A percentile compares a stretch with the other conserved stretches of the same genome.
These are phyloP conservation scores for Entelurus aequoreus DNA, from an alignment of 2,113 vertebrate species.

Conservation along the genomic window DNA sequence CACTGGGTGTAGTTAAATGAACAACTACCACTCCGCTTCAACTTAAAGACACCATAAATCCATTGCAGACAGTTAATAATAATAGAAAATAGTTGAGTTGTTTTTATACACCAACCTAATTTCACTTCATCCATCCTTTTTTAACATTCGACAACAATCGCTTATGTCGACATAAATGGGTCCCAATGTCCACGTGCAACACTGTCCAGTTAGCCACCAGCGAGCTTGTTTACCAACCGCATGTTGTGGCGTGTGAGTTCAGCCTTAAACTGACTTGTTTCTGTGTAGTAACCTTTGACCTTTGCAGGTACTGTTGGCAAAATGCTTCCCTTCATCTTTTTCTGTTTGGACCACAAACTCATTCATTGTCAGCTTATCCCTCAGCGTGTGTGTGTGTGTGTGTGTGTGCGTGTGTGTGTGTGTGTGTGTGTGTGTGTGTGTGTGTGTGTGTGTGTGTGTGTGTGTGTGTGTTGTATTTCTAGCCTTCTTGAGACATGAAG, in stretches of 20 bases:
- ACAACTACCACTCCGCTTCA: no score
- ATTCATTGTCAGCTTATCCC: conserved; percentile 22
- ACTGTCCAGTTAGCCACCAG: background rate
- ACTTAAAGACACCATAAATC: no score
- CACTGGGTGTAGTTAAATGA: no score
- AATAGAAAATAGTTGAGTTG: no score
- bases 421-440: conserved; percentile 17
- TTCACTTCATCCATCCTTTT: no score
- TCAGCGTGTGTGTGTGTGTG: background rate
- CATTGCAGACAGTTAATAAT: no score
- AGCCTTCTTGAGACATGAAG: no score
- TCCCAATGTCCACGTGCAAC: no score
- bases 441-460: background rate
- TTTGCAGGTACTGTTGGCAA: conserved; percentile 14
- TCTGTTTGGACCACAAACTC: conserved; percentile 9
- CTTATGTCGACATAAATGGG: no score
- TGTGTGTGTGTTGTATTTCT: background rate
- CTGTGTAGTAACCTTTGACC: conserved; percentile 23
- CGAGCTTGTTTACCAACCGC: background rate
- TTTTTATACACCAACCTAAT: no score
- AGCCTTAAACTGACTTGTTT: background rate
- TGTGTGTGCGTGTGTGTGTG: conserved; percentile 7
- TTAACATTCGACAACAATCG: no score
- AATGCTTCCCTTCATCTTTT: conserved; percentile 13
- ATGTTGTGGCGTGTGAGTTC: no score